These are phyloP conservation scores for Planiliza haematocheilus DNA, from an alignment of 2,113 vertebrate genomes.

Conservation along the genomic window DNA sequence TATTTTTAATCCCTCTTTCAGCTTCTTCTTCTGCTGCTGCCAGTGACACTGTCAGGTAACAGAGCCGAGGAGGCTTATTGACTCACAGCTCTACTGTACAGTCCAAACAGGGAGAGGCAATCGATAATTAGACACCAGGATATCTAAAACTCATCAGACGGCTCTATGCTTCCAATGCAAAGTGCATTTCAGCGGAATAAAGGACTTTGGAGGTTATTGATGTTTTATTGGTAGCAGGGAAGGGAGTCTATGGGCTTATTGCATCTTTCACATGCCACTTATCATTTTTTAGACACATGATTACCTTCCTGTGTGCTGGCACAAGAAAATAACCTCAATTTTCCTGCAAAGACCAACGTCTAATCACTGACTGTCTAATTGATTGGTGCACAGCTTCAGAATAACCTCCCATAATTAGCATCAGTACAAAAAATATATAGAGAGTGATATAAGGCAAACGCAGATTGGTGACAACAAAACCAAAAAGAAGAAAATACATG, in stretches of 20 bases:
- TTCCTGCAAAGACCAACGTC: conserved; percentile 26
- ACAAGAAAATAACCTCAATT: conserved; percentile 54
- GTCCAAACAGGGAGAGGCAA: conserved; percentile 61
- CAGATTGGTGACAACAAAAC: conserved; percentile 56
- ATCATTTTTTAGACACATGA: conserved; percentile 44
- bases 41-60: conserved; percentile 48
- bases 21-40: conserved; percentile 22
- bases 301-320: conserved; percentile 40
- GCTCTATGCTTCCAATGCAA: conserved; percentile 71
- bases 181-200: conserved; percentile 71
- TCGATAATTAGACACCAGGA: conserved; percentile 75
- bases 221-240: conserved; percentile 61
- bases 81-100: conserved; percentile 63
- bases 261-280: conserved; percentile 60
- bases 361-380: conserved; percentile 52
- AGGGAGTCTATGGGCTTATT: conserved; percentile 60
- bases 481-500: conserved; percentile 22
- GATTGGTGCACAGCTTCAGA: conserved; percentile 28
- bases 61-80: conserved; percentile 62
- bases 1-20: conserved; percentile 43
- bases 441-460: neutral
- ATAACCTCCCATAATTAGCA: neutral
- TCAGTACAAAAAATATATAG: conserved; percentile 10
- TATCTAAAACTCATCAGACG: conserved; percentile 75
- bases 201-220: conserved; percentile 64